A percentile compares a stretch with the other conserved stretches of the same genome.
Conservation (phyloP, 2,113 vertebrate genomes). For the Martes martes region DNA sequence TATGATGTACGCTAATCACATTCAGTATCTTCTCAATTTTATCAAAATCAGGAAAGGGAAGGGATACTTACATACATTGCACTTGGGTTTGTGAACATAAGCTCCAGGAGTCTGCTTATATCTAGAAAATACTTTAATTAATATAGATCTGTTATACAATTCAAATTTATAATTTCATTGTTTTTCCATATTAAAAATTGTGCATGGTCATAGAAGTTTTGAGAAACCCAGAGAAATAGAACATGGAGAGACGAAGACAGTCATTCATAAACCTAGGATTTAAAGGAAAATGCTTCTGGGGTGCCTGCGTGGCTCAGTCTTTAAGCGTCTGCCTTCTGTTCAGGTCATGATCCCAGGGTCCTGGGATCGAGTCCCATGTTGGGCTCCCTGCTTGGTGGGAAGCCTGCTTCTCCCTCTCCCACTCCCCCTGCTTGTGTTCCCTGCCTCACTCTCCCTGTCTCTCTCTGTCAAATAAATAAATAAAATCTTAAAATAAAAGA, state of each 20-base stretch:
- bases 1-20: neutral
- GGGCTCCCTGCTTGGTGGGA: too few relatives aligned
- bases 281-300: neutral
- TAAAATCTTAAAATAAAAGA: neutral
- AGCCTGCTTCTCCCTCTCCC: too few relatives aligned
- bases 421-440: too few relatives aligned
- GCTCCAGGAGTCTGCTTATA: neutral
- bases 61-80: neutral
- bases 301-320: too few relatives aligned
- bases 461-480: too few relatives aligned
- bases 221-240: neutral
- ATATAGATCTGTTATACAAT: neutral
- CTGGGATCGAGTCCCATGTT: too few relatives aligned
- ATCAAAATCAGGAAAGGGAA: neutral
- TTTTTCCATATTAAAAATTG: neutral
- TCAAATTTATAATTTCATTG: neutral
- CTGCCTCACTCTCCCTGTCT: too few relatives aligned
- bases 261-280: neutral
- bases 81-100: neutral
- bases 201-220: neutral
- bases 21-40: neutral
- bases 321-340: too few relatives aligned
- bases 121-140: slow-evolving; percentile 12
- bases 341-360: too few relatives aligned
- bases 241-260: neutral